Percentiles rank a stretch among this genome's conserved stretches.
Conservation (phyloP, 2,888 invertebrate species). For the Drosophila gaucha region DNA sequence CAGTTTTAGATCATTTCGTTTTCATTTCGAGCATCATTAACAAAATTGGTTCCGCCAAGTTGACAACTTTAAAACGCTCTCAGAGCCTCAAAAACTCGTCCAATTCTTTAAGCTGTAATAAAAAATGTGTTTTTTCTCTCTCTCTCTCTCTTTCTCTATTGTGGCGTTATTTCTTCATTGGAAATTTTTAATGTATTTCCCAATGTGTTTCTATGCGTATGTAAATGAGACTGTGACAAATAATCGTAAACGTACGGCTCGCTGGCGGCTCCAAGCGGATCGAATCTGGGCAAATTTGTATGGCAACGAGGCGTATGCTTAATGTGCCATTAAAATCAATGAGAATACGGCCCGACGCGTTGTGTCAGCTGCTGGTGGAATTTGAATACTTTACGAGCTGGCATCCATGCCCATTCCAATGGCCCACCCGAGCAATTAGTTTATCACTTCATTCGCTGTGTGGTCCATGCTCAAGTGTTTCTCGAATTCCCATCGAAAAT, state of each 20-base stretch:
- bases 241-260: conserved; percentile 35
- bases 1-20: conserved; percentile 71
- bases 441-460: conserved; percentile 69
- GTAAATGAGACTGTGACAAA: conserved; percentile 52
- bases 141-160: conserved; percentile 3
- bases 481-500: conserved; percentile 19
- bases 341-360: conserved; percentile 52
- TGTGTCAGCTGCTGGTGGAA: conserved; percentile 42
- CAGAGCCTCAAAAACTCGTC: conserved; percentile 43
- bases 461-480: conserved; percentile 68
- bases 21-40: conserved; percentile 73
- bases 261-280: conserved; percentile 13
- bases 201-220: conserved; percentile 40
- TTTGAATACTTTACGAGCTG: conserved; percentile 62
- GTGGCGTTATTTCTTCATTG: conserved; percentile 46
- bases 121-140: conserved; percentile 42
- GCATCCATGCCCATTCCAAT: conserved; percentile 32
- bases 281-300: conserved; percentile 50
- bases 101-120: conserved; percentile 61
- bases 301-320: conserved; percentile 76
- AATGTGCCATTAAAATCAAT: conserved; percentile 76
- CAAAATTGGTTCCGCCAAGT: conserved; percentile 75
- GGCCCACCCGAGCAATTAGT: conserved; percentile 63
- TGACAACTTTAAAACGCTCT: conserved; percentile 71
- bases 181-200: conserved; percentile 54